Base-by-base conservation (phyloP, 1,140 invertebrate genomes). In the Drosophila repleta region DNA sequence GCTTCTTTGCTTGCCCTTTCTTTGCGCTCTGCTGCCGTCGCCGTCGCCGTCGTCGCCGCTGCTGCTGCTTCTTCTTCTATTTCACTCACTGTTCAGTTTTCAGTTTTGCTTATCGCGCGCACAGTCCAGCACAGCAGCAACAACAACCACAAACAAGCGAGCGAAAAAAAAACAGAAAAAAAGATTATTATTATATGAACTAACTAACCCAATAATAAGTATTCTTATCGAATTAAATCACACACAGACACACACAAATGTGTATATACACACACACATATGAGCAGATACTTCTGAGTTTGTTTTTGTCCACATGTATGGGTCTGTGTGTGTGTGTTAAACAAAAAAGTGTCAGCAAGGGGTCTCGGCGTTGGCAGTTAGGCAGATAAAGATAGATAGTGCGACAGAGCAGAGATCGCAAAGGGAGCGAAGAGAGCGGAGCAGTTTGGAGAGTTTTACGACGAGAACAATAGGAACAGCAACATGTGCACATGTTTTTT, bases 201-300 rank as follows among this genome's bases (percentile, higher is more conserved):
- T 87, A 87, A 87, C 82, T 87, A 87, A 87, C 82, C 83, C 82
- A 88, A 88, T 85, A 87, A 85, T 85, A 87, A 84, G 77, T 84
- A 82, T 87, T 87, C 82, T 87, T 87, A 87, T 87, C 82, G 76
- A 76, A 87, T 85, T 85, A 85, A 85, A 85, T 85, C 82, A 72
- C 63, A 69, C 55, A 69, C 52, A 57, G 45, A 52, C 39, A 55
- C 8, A 15, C 29, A 32, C 13, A 24, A 10, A 48, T 35, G 21
- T 49, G 4, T 24, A 3, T 48, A 17, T 51, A 18, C 29, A 7
- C 29, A 29, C 29, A 29, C 7, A 29, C 7, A 8, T 10, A 10
- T 5, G 7, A 15, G 39, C n/a, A 17, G 5, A 37, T 26, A 51
- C 29, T 15, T 58, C 43, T 53, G 61, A 63, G 69, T 56, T 57